Conservation (phyloP, 2,797 vertebrate species). For the Pseudocheirus occidentalis region DNA sequence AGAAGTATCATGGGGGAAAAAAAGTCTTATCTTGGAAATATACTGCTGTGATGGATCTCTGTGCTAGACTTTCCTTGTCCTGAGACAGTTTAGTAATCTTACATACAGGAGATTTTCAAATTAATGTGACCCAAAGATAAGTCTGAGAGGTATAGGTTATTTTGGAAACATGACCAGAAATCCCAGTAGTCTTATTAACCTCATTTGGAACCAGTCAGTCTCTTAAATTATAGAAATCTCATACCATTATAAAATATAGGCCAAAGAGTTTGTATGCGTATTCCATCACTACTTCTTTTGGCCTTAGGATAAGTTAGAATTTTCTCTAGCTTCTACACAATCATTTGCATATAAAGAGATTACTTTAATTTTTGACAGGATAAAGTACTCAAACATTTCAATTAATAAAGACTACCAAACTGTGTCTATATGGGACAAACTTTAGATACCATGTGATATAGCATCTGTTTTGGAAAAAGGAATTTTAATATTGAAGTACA, state of each 20-base stretch:
- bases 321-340: neutral
- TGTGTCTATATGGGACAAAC: neutral
- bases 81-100: conserved; percentile 17
- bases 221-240: conserved; percentile 36
- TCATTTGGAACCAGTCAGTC: conserved; percentile 24
- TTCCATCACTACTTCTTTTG: conserved; percentile 24
- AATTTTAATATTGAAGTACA: neutral
- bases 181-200: neutral
- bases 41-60: neutral
- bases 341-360: conserved; percentile 41
- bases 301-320: conserved; percentile 5
- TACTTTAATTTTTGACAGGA: conserved; percentile 41
- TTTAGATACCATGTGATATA: neutral
- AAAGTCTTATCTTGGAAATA: neutral
- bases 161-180: conserved; percentile 40
- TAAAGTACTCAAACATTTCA: conserved; percentile 9
- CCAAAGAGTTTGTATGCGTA: conserved; percentile 25
- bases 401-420: neutral
- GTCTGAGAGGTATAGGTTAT: neutral
- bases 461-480: neutral
- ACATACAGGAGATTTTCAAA: neutral
- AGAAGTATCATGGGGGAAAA: neutral
- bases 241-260: conserved; percentile 51
- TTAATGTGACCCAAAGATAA: conserved; percentile 41
- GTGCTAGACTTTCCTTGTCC: neutral